A percentile compares a stretch with the other conserved stretches of the same genome.
These are phyloP conservation scores for Taxidea taxus DNA, from an alignment of 2,113 vertebrate species.

Conservation along the genomic window DNA sequence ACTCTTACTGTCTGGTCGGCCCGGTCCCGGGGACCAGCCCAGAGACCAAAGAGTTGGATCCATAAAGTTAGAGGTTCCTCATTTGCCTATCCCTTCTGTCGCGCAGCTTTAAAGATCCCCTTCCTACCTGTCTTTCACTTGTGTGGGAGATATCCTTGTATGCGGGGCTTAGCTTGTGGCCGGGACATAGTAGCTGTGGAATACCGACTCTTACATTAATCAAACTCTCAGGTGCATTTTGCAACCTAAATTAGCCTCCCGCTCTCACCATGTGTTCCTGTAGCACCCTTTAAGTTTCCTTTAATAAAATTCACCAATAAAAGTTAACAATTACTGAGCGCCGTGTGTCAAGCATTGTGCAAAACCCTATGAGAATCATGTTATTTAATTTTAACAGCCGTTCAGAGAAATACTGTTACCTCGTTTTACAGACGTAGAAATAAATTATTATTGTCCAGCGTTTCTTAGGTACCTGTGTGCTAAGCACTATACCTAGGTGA, in stretches of 20 bases:
- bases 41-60: neutral
- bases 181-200: neutral
- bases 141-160: neutral
- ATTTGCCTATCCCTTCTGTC: neutral
- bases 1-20: neutral
- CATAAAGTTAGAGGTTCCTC: neutral
- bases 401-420: neutral
- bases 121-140: neutral
- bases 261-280: neutral
- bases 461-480: neutral
- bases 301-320: too few species aligned
- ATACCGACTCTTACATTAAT: neutral
- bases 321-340: neutral
- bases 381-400: neutral
- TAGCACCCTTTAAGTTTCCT: neutral
- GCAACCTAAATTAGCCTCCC: neutral
- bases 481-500: neutral
- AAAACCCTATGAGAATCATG: neutral
- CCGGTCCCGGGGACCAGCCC: neutral
- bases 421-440: slow-evolving; percentile 1
- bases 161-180: neutral
- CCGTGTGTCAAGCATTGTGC: neutral
- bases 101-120: neutral
- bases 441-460: neutral
- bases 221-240: neutral